Percentiles rank a stretch among this genome's conserved stretches.
These are phyloP conservation scores for Rotaria magnacalcarata DNA, from an alignment of 2,888 invertebrate genomes.

Conservation along the genomic window DNA sequence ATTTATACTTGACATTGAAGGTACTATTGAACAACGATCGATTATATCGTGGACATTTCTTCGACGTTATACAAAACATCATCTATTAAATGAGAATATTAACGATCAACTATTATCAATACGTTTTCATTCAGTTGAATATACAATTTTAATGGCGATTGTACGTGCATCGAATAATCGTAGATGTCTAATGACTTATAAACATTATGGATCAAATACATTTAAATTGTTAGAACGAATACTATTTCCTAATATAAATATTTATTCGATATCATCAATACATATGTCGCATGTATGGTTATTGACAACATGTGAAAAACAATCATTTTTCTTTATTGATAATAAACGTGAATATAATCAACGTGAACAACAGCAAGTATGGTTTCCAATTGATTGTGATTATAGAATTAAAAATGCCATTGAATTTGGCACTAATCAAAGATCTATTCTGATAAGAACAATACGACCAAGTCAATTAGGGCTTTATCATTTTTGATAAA, in stretches of 20 bases:
- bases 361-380: slow-evolving; percentile 6
- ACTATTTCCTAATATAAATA: neutral
- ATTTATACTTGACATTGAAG: neutral
- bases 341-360: neutral
- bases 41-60: neutral
- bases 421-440: neutral
- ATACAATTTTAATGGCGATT: neutral
- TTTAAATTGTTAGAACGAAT: neutral
- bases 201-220: slow-evolving; percentile 14
- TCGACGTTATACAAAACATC: slow-evolving; percentile 13
- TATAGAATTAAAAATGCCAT: neutral
- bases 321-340: neutral
- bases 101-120: neutral
- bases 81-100: neutral
- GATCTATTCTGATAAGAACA: neutral
- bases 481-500: neutral
- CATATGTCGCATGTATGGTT: neutral
- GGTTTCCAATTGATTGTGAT: neutral
- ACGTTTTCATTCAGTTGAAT: neutral
- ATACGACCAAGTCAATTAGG: neutral
- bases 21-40: neutral
- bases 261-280: neutral
- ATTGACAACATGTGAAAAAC: neutral
- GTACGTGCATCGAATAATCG: neutral
- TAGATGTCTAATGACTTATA: neutral